A percentile compares a stretch with the other conserved stretches of the same genome.
Conservation (phyloP, 2,888 invertebrate species). For the Lithosia quadra region DNA sequence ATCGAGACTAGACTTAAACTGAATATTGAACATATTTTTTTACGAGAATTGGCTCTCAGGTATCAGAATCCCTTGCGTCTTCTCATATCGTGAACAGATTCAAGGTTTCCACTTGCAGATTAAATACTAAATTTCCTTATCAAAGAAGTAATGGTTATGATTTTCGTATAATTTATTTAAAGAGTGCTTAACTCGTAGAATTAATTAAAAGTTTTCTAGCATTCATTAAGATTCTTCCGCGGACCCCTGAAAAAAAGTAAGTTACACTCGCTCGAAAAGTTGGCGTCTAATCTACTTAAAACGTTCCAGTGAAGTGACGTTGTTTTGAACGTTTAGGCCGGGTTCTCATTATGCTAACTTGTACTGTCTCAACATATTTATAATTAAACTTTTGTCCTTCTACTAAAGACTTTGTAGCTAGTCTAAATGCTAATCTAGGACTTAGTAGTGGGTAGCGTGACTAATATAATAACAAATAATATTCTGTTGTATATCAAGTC, state of each 20-base stretch:
- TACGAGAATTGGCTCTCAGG: background rate
- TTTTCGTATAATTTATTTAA: conserved; percentile 60
- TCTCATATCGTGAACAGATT: background rate
- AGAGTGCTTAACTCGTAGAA: conserved; percentile 71
- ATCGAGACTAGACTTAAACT: too few relatives aligned
- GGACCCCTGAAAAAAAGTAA: conserved; percentile 51
- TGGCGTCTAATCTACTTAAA: conserved; percentile 50
- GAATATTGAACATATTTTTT: too few relatives aligned
- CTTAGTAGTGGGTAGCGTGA: background rate
- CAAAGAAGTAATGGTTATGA: conserved; percentile 31
- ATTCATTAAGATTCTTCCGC: conserved; percentile 71
- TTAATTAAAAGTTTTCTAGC: conserved; percentile 76
- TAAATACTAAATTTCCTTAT: background rate
- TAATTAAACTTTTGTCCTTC: background rate
- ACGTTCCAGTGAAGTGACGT: conserved; percentile 40
- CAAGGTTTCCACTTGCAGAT: background rate
- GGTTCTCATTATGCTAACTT: background rate
- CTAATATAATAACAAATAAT: background rate
- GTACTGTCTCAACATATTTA: background rate
- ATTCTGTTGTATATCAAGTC: too few relatives aligned
- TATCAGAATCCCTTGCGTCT: background rate
- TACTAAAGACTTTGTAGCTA: background rate
- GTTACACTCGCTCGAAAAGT: conserved; percentile 47
- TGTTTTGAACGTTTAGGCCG: conserved; percentile 12
- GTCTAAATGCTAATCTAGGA: background rate